A percentile compares a stretch with the other conserved stretches of the same genome.
phyloP scores from a whole-genome alignment of 2,888 invertebrate species.

The Drosophila barbarae region DNA sequence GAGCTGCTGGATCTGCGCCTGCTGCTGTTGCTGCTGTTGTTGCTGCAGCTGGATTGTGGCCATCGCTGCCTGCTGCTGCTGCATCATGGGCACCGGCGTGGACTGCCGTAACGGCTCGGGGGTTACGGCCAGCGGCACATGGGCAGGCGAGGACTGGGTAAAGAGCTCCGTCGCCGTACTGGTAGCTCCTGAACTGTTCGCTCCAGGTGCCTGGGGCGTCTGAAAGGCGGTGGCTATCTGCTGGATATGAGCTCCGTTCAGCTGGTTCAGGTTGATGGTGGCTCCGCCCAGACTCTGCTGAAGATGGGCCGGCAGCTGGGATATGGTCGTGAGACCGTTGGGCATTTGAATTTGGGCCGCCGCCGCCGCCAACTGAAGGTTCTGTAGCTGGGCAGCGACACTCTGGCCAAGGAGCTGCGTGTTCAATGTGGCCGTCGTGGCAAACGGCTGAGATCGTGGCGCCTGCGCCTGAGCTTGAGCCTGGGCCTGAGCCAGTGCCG shows the following conservation, averaged over 20 bases:
- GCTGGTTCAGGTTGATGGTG: conserved; percentile 79
- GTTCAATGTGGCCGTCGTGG: conserved; percentile 77
- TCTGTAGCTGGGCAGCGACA: conserved; percentile 79
- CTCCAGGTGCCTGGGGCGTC: conserved; percentile 72
- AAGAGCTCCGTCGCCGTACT: conserved; percentile 61
- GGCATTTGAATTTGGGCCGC: conserved; percentile 80
- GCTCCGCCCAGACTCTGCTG: conserved; percentile 77
- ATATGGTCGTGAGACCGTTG: conserved; percentile 78
- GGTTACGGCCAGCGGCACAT: conserved; percentile 74
- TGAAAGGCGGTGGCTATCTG: conserved; percentile 79
- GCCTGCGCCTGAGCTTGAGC: conserved; percentile 73
- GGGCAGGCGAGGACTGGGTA: conserved; percentile 73
- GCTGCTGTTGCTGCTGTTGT: conserved; percentile 72
- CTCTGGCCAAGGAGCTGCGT: conserved; percentile 79
- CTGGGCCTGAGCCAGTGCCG: conserved; percentile 70
- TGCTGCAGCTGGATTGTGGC: conserved; percentile 75
- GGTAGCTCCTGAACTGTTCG: conserved; percentile 24
- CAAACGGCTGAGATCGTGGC: conserved; percentile 79
- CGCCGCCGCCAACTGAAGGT: conserved; percentile 76
- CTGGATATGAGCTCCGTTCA: conserved; percentile 78
- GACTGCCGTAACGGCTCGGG: conserved; percentile 77
- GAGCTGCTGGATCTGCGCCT: conserved; percentile 63
- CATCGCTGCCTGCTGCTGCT: conserved; percentile 68
- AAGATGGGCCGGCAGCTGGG: conserved; percentile 79
- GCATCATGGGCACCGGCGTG: conserved; percentile 62